phyloP scores from a whole-genome alignment of 1,140 invertebrate genomes.

The Bombus waltoni region DNA sequence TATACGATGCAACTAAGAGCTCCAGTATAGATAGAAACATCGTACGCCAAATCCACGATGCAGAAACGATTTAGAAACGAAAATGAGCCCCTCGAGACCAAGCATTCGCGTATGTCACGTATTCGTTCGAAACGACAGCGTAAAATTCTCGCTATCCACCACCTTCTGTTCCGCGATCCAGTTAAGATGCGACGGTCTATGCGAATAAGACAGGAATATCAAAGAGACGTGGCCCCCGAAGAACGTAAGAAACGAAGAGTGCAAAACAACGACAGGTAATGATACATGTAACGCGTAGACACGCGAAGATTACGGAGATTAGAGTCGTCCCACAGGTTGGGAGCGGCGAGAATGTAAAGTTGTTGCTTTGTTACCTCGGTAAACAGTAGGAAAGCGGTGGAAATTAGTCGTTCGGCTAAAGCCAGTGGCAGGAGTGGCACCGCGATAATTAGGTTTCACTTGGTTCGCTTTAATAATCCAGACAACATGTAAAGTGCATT shows the following conservation, averaged over 20 bases:
- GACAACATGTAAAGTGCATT: conserved; percentile 64
- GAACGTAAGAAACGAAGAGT: neutral
- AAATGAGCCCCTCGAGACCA: neutral
- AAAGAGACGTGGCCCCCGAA: too few species aligned
- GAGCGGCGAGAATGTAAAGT: conserved; percentile 33
- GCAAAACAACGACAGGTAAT: conserved; percentile 19
- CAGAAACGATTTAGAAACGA: neutral
- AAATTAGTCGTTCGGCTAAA: conserved; percentile 57
- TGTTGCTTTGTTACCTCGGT: conserved; percentile 39
- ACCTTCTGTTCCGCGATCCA: neutral
- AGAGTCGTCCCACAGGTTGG: conserved; percentile 14
- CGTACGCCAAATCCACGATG: too few species aligned
- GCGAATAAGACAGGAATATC: neutral
- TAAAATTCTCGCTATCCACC: neutral
- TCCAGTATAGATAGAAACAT: neutral
- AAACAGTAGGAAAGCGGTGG: conserved; percentile 51
- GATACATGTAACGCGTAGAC: conserved; percentile 16
- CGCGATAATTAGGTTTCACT: conserved; percentile 67
- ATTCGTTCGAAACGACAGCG: neutral
- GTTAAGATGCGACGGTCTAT: neutral
- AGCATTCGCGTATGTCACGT: neutral
- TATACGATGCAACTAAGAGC: too few species aligned
- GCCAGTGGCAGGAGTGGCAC: conserved; percentile 31
- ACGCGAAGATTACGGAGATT: conserved; percentile 35
- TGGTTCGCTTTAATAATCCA: conserved; percentile 65